Conservation (phyloP, 2,113 vertebrate genomes). For the Leptobrachium ailaonicum region DNA sequence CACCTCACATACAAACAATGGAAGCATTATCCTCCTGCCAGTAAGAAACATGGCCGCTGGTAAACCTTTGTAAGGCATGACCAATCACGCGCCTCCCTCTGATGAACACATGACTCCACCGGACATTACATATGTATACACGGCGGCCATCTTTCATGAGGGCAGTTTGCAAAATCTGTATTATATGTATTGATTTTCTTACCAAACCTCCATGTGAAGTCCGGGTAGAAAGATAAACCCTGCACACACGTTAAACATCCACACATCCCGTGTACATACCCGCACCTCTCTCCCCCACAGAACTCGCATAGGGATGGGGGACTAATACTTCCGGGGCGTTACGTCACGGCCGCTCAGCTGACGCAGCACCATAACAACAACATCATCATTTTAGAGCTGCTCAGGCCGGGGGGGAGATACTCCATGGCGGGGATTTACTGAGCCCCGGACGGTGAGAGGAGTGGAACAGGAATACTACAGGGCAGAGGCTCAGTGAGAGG, state of each 20-base stretch:
- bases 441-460: too few relatives aligned
- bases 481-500: too few relatives aligned
- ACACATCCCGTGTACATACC: too few relatives aligned
- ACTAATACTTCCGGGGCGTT: not conserved
- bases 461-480: too few relatives aligned
- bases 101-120: too few relatives aligned
- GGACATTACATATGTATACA: too few relatives aligned
- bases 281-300: not conserved
- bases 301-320: not conserved
- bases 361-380: slow-evolving; percentile 43
- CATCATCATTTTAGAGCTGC: slow-evolving; percentile 34
- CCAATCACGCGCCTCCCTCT: too few relatives aligned
- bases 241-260: too few relatives aligned
- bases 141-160: not conserved
- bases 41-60: slow-evolving; percentile 6
- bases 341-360: slow-evolving; percentile 33
- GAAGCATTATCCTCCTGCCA: not conserved
- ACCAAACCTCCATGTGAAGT: too few relatives aligned
- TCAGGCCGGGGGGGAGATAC: not conserved
- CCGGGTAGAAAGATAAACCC: too few relatives aligned
- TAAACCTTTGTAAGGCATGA: not conserved
- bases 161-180: not conserved
- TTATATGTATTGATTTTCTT: too few relatives aligned
- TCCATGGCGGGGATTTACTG: not conserved
- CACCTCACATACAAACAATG: too few relatives aligned